These are phyloP conservation scores for Pseudomyrmex sp. DNA, from an alignment of 1,140 invertebrate species.

Conservation along the genomic window DNA sequence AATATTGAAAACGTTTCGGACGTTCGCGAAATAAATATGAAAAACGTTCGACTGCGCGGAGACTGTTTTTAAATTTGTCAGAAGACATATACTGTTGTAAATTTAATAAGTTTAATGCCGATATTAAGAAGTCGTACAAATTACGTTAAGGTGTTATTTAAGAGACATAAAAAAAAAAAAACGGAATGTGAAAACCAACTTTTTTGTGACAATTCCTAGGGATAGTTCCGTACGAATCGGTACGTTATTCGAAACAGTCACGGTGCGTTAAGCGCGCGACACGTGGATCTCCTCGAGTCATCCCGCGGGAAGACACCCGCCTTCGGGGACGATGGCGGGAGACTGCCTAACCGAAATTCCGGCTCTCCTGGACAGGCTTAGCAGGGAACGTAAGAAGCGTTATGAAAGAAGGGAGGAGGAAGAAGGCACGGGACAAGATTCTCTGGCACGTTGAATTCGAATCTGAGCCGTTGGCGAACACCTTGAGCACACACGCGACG, in stretches of 20 bases:
- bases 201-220: not conserved
- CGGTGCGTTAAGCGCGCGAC: constrained; percentile 23
- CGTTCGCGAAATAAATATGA: not conserved
- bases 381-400: constrained; percentile 73
- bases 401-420: constrained; percentile 72
- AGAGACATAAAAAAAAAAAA: not conserved
- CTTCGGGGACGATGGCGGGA: constrained; percentile 6
- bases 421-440: constrained; percentile 81
- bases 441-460: constrained; percentile 78
- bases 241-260: constrained; percentile 47
- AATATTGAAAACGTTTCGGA: not conserved
- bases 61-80: not conserved
- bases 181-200: not conserved
- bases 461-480: constrained; percentile 80
- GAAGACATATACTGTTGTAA: not conserved
- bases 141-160: not conserved
- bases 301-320: constrained; percentile 39
- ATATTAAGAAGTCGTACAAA: not conserved
- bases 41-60: not conserved
- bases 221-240: constrained; percentile 33
- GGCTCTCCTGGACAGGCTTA: constrained; percentile 63
- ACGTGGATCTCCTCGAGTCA: constrained; percentile 38
- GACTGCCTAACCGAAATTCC: constrained; percentile 71
- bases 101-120: not conserved
- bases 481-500: constrained; percentile 77